Conservation (phyloP, 2,888 invertebrate genomes). For the Scaptomyza cyrtandrae region DNA sequence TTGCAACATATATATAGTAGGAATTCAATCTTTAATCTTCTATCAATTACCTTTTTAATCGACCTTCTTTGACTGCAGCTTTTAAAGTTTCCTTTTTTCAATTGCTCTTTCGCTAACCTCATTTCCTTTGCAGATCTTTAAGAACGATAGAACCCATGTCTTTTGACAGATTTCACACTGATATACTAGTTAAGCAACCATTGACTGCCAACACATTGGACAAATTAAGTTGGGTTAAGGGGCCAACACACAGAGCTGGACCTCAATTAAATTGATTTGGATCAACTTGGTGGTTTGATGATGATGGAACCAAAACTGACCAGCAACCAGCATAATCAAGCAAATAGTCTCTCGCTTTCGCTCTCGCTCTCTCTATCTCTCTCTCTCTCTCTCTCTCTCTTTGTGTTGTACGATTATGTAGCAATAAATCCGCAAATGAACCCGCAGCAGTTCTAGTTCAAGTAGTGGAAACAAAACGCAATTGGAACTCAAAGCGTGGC, state of each 20-base stretch:
- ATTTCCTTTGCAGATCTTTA: slow-evolving; percentile 44
- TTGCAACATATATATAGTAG: too few relatives aligned
- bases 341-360: slow-evolving; percentile 1
- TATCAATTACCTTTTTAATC: neutral
- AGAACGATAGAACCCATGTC: slow-evolving; percentile 25
- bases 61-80: too few relatives aligned
- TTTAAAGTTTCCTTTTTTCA: slow-evolving; percentile 15
- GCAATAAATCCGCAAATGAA: slow-evolving; percentile 74
- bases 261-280: slow-evolving; percentile 79
- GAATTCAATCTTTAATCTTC: too few relatives aligned
- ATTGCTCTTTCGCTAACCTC: slow-evolving; percentile 40
- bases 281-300: slow-evolving; percentile 49
- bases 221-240: slow-evolving; percentile 67
- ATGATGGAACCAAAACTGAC: slow-evolving; percentile 33
- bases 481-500: slow-evolving; percentile 42
- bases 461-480: slow-evolving; percentile 15
- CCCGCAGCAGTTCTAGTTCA: slow-evolving; percentile 61
- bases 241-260: slow-evolving; percentile 52
- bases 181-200: slow-evolving; percentile 35
- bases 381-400: neutral
- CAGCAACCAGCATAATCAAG: slow-evolving; percentile 52
- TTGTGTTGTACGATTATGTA: slow-evolving; percentile 53
- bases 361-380: neutral
- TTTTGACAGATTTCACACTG: slow-evolving; percentile 52
- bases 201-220: slow-evolving; percentile 52